Percentiles rank a stretch among this genome's conserved stretches.
These are phyloP conservation scores for Junonia oenone DNA, from an alignment of 2,888 invertebrate genomes.

Conservation along the genomic window DNA sequence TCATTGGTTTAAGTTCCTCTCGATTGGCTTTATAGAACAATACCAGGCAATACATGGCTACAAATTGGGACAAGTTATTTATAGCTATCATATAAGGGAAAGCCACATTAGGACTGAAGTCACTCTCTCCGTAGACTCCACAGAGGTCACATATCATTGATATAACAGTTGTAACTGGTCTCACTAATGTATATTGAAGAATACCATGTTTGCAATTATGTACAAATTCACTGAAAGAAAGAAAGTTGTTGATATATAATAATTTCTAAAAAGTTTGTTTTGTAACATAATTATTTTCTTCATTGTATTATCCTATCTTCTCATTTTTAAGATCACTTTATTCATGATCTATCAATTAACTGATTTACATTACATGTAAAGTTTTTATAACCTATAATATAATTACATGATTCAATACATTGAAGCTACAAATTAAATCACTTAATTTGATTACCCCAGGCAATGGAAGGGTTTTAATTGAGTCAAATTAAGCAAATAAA, in stretches of 20 bases:
- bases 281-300: no score
- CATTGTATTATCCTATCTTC: no score
- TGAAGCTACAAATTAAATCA: no score
- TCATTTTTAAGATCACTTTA: no score
- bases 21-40: slow-evolving; percentile 95
- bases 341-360: no score
- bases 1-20: slow-evolving; percentile 93
- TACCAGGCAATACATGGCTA: slow-evolving; percentile 97
- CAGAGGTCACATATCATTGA: slow-evolving; percentile 92
- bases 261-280: no score
- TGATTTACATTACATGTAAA: no score
- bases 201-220: slow-evolving; percentile 98
- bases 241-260: neutral
- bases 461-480: no score
- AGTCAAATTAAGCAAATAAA: no score
- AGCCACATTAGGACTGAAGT: slow-evolving; percentile 90
- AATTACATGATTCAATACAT: no score
- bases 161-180: slow-evolving; percentile 93
- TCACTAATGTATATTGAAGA: slow-evolving; percentile 94
- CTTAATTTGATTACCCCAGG: no score
- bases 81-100: slow-evolving; percentile 93
- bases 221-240: slow-evolving; percentile 87
- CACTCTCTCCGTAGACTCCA: slow-evolving; percentile 94
- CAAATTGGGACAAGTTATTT: slow-evolving; percentile 96
- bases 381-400: no score